Evolutionary conservation across 2,797 vertebrate species (phyloP).

Genomic region (Garrulus glandarius): DNA sequence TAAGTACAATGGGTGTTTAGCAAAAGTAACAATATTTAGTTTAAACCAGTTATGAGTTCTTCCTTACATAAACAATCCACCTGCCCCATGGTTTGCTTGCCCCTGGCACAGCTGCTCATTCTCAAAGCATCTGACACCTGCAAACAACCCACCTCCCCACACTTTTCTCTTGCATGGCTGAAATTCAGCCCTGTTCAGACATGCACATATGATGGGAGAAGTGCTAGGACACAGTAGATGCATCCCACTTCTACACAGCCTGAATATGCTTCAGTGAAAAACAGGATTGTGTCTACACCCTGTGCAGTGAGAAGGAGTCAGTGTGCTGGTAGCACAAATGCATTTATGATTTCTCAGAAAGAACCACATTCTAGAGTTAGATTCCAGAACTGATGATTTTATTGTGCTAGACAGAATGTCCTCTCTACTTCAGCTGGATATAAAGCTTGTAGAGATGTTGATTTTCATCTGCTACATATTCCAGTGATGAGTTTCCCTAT

Average conservation of each 20-base stretch:
- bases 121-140: not conserved
- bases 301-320: not conserved
- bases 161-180: fast-evolving
- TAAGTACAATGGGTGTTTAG: not conserved
- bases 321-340: not conserved
- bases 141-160: fast-evolving
- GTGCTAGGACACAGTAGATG: fast-evolving
- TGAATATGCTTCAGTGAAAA: not conserved
- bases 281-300: fast-evolving
- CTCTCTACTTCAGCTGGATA: not conserved
- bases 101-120: not conserved
- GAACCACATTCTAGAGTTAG: not conserved
- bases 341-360: not conserved
- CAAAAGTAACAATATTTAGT: not conserved
- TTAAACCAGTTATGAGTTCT: not conserved
- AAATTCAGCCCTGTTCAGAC: not conserved
- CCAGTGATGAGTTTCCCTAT: not conserved
- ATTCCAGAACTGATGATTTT: not conserved
- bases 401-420: not conserved
- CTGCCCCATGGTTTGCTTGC: not conserved
- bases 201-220: fast-evolving
- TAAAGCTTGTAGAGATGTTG: not conserved
- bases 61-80: not conserved
- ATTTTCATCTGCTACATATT: not conserved
- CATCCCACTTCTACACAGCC: not conserved